These are phyloP conservation scores for Nomia melanderi DNA, from an alignment of 1,140 invertebrate genomes.

Conservation along the genomic window DNA sequence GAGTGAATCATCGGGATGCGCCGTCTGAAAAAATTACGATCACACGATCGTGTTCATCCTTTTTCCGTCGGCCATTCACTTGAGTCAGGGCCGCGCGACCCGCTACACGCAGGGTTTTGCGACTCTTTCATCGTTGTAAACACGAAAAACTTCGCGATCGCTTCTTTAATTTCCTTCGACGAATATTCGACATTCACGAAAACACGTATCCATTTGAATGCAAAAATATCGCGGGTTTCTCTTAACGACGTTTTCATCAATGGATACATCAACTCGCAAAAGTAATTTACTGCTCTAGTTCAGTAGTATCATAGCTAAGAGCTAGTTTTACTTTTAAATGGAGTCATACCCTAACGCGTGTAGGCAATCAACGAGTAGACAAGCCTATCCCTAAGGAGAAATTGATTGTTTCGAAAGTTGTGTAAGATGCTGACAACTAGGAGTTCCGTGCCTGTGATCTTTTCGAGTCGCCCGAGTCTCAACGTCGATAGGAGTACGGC, in stretches of 20 bases:
- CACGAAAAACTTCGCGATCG: slow-evolving; percentile 8
- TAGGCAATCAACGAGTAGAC: slow-evolving; percentile 36
- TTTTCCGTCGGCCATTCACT: slow-evolving; percentile 20
- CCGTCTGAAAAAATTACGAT: slow-evolving; percentile 65
- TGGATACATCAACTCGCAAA: too few relatives aligned
- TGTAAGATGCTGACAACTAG: not conserved
- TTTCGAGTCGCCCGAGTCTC: too few relatives aligned
- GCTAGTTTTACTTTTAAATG: too few relatives aligned
- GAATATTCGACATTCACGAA: too few relatives aligned
- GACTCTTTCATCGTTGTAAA: slow-evolving; percentile 5
- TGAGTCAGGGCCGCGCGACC: not conserved
- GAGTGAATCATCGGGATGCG: slow-evolving; percentile 62
- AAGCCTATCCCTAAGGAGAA: slow-evolving; percentile 10
- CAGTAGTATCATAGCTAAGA: too few relatives aligned
- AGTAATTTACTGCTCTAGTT: too few relatives aligned
- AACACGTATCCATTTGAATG: too few relatives aligned
- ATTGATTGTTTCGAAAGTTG: slow-evolving; percentile 24
- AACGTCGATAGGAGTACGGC: too few relatives aligned
- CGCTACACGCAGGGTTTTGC: not conserved
- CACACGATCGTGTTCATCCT: slow-evolving; percentile 50
- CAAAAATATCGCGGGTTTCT: too few relatives aligned
- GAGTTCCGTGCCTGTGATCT: too few relatives aligned
- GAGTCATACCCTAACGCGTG: too few relatives aligned
- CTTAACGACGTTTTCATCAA: too few relatives aligned
- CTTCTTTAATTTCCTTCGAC: slow-evolving; percentile 25